Evolutionary conservation across 1,140 invertebrate species (phyloP).

Genomic region (Drosophila carrolli): DNA sequence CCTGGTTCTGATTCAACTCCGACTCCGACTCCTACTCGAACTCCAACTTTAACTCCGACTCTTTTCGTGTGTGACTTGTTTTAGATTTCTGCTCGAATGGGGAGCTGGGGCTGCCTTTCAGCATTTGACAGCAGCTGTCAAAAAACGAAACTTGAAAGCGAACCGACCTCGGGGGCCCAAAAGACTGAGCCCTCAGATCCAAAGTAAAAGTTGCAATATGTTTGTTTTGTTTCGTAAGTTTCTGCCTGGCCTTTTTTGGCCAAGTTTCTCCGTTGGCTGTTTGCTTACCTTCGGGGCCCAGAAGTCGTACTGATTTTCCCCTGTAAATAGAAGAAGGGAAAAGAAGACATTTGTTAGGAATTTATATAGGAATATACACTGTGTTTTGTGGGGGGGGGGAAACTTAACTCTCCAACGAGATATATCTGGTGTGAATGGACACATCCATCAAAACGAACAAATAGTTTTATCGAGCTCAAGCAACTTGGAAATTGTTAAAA

Average conservation of each 20-base stretch:
- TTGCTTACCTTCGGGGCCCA: slow-evolving; percentile 24
- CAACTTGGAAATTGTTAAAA: slow-evolving; percentile 52
- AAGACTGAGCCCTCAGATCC: slow-evolving; percentile 52
- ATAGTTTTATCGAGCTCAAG: slow-evolving; percentile 22
- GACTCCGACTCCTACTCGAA: slow-evolving; percentile 23
- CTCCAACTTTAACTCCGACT: slow-evolving; percentile 27
- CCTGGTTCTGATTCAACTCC: slow-evolving; percentile 36
- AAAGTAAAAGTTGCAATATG: slow-evolving; percentile 71
- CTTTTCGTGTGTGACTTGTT: slow-evolving; percentile 67
- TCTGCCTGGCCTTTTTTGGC: slow-evolving; percentile 49
- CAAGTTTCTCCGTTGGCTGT: slow-evolving; percentile 28
- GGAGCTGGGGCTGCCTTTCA: slow-evolving; percentile 76
- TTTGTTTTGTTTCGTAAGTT: slow-evolving; percentile 54
- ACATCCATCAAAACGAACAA: slow-evolving; percentile 35
- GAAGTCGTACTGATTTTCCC: slow-evolving; percentile 38
- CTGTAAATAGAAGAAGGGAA: slow-evolving; percentile 38
- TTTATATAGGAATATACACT: not conserved
- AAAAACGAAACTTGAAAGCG: slow-evolving; percentile 79
- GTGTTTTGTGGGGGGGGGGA: not conserved
- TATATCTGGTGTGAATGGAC: slow-evolving; percentile 22
- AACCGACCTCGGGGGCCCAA: slow-evolving; percentile 69
- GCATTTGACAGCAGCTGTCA: slow-evolving; percentile 82
- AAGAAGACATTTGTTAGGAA: slow-evolving; percentile 33
- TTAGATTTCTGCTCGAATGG: slow-evolving; percentile 71
- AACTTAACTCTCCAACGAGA: slow-evolving; percentile 5